phyloP scores from a whole-genome alignment of 2,888 invertebrate species.

The Drosophila anomelani region DNA sequence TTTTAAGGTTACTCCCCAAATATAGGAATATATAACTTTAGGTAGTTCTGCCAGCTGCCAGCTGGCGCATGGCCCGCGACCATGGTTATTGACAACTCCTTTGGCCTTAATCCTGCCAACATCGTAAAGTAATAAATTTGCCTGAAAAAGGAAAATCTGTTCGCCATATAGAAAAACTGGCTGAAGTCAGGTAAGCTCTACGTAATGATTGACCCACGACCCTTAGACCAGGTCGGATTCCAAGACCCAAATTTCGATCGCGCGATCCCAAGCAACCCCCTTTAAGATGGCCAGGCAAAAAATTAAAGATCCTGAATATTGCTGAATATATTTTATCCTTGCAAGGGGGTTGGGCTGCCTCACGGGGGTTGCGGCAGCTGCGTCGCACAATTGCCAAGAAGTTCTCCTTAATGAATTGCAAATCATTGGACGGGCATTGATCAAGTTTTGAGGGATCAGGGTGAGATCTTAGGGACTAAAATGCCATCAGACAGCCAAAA shows the following conservation, averaged over 20 bases:
- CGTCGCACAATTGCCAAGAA: conserved; percentile 42
- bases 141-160: conserved; percentile 38
- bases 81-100: conserved; percentile 58
- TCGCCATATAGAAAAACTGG: conserved; percentile 30
- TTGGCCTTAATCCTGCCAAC: conserved; percentile 60
- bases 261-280: conserved; percentile 61
- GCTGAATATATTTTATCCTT: conserved; percentile 32
- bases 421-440: conserved; percentile 52
- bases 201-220: conserved; percentile 68
- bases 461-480: conserved; percentile 25
- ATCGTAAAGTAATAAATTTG: conserved; percentile 61
- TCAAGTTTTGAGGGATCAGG: conserved; percentile 49
- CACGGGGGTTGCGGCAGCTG: conserved; percentile 62
- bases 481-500: conserved; percentile 28
- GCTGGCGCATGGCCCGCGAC: conserved; percentile 56
- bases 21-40: not conserved
- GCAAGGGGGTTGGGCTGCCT: conserved; percentile 54
- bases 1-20: conserved; percentile 52
- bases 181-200: conserved; percentile 68
- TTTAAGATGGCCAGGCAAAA: conserved; percentile 21
- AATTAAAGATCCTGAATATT: conserved; percentile 9
- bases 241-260: conserved; percentile 8
- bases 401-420: conserved; percentile 66
- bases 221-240: conserved; percentile 27
- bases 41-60: conserved; percentile 57